Evolutionary conservation across 2,113 vertebrate species (phyloP), one percentile per base, ranked within the genome.

Genomic region (Dunckerocampus dactyliophorus): DNA sequence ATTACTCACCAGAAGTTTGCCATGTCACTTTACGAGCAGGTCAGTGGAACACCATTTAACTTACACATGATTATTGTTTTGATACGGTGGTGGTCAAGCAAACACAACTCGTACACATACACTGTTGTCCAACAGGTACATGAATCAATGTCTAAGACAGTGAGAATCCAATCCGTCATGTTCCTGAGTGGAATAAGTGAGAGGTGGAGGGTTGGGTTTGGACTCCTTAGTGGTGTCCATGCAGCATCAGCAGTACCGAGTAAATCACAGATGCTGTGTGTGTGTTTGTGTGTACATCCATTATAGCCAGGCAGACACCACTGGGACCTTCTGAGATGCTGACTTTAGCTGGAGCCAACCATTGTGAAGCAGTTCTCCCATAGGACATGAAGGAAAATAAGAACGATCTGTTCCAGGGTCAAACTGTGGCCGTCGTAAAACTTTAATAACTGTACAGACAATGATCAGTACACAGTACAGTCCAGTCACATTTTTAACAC

Each of bases 1-100:
- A 95, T 99, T 85, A 94, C 95, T 3, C 97, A 99, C 83, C 95
- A 94, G 85, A 99, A 99, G 89, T 99, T 99, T 81, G 96, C 97
- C 7, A 97, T 98, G 95, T 91, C 95, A 0, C 86, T 98, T 46
- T 99, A 98, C 71, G 97, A 99, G 69, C 97, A 99, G 95, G 97
- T 98, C 68, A 72, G 82, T 67, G 17, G 12, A 15, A 7, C 2
- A 31, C 42, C 53, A 28, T 48, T 14, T 45, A 1, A 49, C 16
- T 15, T 12, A 8, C 13, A 39, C 19, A 8, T 37, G 19, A 21
- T 57, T 37, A 1, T 8, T 48, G 24, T 28, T 28, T 28, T 28
- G 24, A 28, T 28, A 3, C 24, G 24, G 24, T 19, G 3, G 1
- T 9, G 47, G 47, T 21, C 17, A 49, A 21, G 20, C 3, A 19